These are phyloP conservation scores for Origma solitaria DNA, from an alignment of 2,113 vertebrate genomes.

Conservation along the genomic window DNA sequence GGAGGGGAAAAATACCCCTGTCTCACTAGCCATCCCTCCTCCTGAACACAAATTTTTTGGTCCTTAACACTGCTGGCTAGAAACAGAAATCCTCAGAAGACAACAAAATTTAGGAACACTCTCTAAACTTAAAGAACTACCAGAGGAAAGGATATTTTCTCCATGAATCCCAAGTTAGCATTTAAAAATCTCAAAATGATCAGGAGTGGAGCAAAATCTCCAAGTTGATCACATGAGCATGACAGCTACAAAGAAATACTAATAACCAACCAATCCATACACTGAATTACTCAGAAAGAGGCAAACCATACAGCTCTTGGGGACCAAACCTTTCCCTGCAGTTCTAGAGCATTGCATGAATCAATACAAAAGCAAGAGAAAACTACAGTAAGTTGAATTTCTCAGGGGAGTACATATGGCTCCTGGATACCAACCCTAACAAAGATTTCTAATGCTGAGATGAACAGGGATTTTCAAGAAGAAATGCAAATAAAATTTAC, in stretches of 20 bases:
- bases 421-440: neutral
- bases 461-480: neutral
- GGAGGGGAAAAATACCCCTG: neutral
- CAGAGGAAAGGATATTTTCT: neutral
- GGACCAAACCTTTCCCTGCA: neutral
- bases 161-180: neutral
- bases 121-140: neutral
- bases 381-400: neutral
- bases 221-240: fast-evolving
- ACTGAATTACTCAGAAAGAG: neutral
- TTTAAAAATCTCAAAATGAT: neutral
- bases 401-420: neutral
- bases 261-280: neutral
- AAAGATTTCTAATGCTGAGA: neutral
- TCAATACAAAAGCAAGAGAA: neutral
- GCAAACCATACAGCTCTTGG: neutral
- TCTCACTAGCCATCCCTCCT: neutral
- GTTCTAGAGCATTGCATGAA: neutral
- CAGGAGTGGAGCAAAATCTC: neutral
- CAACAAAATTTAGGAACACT: neutral
- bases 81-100: neutral
- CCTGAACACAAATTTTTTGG: neutral
- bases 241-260: neutral
- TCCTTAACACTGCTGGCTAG: neutral
- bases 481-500: neutral